Evolutionary conservation across 2,113 vertebrate genomes (phyloP).

Genomic region (Pelecanoides urinatrix): DNA sequence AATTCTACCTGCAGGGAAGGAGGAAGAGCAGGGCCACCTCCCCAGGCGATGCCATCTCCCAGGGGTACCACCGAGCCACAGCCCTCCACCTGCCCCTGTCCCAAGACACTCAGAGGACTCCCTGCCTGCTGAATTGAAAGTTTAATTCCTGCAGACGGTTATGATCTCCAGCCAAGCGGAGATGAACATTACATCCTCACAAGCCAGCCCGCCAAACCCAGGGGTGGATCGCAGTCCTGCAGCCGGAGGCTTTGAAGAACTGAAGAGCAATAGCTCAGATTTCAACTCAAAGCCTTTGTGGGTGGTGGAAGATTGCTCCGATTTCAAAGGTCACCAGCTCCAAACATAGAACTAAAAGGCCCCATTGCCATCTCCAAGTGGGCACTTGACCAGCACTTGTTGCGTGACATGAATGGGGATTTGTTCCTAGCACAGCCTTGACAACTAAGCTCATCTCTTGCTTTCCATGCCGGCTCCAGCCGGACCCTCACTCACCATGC

Average conservation of each 20-base stretch:
- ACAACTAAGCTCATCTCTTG: neutral
- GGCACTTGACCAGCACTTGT: slow-evolving; percentile 60
- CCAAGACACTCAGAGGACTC: neutral
- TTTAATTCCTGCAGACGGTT: neutral
- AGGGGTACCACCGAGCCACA: neutral
- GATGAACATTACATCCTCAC: neutral
- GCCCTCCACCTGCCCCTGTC: neutral
- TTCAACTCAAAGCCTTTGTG: neutral
- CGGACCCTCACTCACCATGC: slow-evolving; percentile 65
- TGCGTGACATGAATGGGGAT: slow-evolving; percentile 2
- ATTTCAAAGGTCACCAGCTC: slow-evolving; percentile 50
- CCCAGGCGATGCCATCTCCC: neutral
- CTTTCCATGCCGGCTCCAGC: neutral
- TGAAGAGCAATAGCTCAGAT: slow-evolving; percentile 22
- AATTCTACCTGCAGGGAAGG: neutral
- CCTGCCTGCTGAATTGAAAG: neutral
- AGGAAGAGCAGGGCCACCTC: neutral
- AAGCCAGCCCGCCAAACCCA: neutral
- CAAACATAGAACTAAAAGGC: slow-evolving; percentile 53
- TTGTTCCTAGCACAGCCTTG: neutral
- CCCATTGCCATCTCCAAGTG: slow-evolving; percentile 18
- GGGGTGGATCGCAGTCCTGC: neutral
- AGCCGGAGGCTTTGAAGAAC: neutral
- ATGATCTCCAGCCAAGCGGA: neutral
- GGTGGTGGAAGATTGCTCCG: neutral